phyloP scores from a whole-genome alignment of 1,140 invertebrate genomes.

The Drosophila sulfurigaster region DNA sequence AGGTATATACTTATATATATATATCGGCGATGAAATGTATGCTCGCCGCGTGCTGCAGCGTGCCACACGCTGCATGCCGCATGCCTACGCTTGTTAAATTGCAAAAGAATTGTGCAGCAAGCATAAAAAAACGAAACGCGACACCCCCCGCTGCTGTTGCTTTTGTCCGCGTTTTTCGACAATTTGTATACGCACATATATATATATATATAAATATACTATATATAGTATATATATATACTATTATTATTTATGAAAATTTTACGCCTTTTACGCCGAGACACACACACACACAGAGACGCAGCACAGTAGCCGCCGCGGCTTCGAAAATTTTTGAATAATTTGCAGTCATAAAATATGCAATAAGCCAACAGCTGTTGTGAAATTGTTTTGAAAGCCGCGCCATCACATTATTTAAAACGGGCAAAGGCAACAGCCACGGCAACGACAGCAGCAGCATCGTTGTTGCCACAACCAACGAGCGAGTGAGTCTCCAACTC shows the following conservation, averaged over 20 bases:
- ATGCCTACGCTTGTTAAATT: conserved; percentile 40
- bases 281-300: conserved; percentile 20
- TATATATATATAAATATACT: conserved; percentile 31
- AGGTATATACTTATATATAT: conserved; percentile 17
- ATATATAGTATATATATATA: conserved; percentile 48
- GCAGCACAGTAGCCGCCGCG: conserved; percentile 35
- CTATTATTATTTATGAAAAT: conserved; percentile 64
- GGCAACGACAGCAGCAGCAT: conserved; percentile 12
- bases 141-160: conserved; percentile 27
- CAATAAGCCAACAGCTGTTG: conserved; percentile 85
- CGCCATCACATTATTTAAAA: conserved; percentile 85
- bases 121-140: conserved; percentile 7
- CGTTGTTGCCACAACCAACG: conserved; percentile 13
- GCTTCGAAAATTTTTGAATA: conserved; percentile 85
- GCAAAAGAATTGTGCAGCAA: conserved; percentile 51
- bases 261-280: conserved; percentile 52
- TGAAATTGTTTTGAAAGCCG: conserved; percentile 85
- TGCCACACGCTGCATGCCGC: not conserved
- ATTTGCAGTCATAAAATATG: conserved; percentile 85
- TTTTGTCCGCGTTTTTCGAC: conserved; percentile 73
- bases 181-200: conserved; percentile 64
- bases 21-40: conserved; percentile 15
- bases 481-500: not conserved
- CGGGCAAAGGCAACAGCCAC: conserved; percentile 32
- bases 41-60: conserved; percentile 1